Evolutionary conservation across 2,888 invertebrate genomes (phyloP).

Genomic region (Drosophila neotestacea): DNA sequence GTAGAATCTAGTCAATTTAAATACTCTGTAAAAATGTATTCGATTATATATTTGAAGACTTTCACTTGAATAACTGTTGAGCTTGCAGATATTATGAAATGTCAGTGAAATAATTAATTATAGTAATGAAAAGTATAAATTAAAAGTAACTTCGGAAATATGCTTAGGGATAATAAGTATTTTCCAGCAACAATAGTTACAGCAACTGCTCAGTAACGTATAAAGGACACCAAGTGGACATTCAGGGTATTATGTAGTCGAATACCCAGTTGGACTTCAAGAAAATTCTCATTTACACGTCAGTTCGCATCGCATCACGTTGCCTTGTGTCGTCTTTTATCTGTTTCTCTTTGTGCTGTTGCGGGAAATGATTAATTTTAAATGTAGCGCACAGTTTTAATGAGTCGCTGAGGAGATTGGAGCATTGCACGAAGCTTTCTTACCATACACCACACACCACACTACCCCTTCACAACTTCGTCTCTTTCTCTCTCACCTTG

Average conservation of each 20-base stretch:
- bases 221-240: no score
- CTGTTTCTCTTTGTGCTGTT: conserved; percentile 30
- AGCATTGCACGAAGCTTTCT: conserved; percentile 19
- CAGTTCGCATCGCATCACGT: conserved; percentile 6
- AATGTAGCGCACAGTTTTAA: conserved; percentile 71
- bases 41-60: no score
- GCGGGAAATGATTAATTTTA: conserved; percentile 65
- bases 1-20: neutral
- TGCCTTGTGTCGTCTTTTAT: conserved; percentile 11
- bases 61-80: no score
- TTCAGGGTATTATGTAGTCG: neutral
- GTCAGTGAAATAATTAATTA: no score
- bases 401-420: conserved; percentile 60
- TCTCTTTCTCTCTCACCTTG: no score
- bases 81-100: no score
- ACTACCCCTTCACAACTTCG: neutral
- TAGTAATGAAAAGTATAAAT: no score
- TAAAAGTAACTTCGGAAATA: no score
- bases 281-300: conserved; percentile 13
- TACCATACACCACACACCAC: neutral
- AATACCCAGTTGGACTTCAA: neutral
- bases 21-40: neutral
- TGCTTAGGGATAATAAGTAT: no score
- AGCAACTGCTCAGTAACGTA: neutral
- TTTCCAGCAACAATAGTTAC: neutral